Evolutionary conservation across 2,888 invertebrate genomes (phyloP).

Genomic region (Cyclophora punctaria): DNA sequence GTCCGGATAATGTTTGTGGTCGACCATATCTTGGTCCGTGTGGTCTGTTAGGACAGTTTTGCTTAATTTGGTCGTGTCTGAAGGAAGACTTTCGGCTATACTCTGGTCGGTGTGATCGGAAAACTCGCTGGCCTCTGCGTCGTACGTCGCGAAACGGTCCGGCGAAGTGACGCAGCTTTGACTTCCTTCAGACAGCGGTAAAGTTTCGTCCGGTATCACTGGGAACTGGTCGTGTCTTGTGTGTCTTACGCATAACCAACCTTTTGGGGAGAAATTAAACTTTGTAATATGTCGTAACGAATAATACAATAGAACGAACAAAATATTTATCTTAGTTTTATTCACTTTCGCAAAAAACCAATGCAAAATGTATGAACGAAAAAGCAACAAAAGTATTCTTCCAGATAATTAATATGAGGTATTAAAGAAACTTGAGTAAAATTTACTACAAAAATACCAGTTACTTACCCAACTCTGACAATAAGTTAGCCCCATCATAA

Average conservation of each 20-base stretch:
- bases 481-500: conserved; percentile 85
- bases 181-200: conserved; percentile 61
- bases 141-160: conserved; percentile 47
- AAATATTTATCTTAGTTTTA: too few species aligned
- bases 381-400: too few species aligned
- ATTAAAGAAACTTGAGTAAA: not conserved
- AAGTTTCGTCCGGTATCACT: conserved; percentile 80
- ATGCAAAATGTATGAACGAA: too few species aligned
- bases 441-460: not conserved
- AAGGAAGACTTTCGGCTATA: conserved; percentile 56
- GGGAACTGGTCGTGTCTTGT: conserved; percentile 86
- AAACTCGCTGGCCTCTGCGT: conserved; percentile 60
- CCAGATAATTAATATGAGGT: not conserved
- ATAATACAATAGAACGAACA: too few species aligned
- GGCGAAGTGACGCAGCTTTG: conserved; percentile 48
- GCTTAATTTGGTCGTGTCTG: conserved; percentile 41
- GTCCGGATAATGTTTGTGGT: conserved; percentile 29
- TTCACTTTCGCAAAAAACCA: too few species aligned
- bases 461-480: conserved; percentile 79
- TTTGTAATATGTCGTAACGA: too few species aligned
- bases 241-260: conserved; percentile 85
- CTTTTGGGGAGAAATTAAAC: conserved; percentile 33
- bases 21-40: conserved; percentile 52
- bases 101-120: conserved; percentile 69
- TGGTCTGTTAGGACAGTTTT: conserved; percentile 35